Evolutionary conservation across 1,140 invertebrate genomes (phyloP), one percentile per base, ranked within the genome.

Genomic region (Lordiphosa collinella): DNA sequence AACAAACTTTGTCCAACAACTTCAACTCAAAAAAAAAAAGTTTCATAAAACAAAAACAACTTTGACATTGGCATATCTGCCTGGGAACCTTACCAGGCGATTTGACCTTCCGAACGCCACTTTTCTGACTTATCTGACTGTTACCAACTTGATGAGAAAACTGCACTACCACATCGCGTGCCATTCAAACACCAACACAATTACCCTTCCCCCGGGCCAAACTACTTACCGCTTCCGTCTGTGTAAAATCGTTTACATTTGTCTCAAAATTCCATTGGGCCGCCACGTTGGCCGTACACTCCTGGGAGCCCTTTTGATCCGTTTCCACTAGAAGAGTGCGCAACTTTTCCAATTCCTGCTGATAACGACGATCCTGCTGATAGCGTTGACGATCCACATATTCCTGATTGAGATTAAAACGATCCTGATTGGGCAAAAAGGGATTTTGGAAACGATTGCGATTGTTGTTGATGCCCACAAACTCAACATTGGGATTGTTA

Each of bases 191-290:
- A 35, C 11, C 29, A 66, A 34, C 48, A 57, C 53, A 58, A 71
- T 58, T 62, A 18, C 60, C 40, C 38, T 22, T 57, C 55, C 22
- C 6, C 47, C 25, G 7, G 25, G 25, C 25, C 25, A 29, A 29
- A 29, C 25, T 29, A 93, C 94, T 94, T 89, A 96, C 95, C 88
- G 95, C 95, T 88, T 93, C 92, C 56, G 94, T 89, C 89, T 96
- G 95, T 0, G 94, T 95, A 47, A 91, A 92, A 87, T 95, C 94
- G 85, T 95, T 96, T 4, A 96, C 94, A 86, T 96, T 94, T 0
- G 95, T 96, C 89, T 96, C 95, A 87, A 95, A 96, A 80, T 94
- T 93, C 95, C 95, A 96, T 70, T 96, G 95, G 0, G 95, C 94
- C 0, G 92, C 93, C 22, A 96, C 95, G 87, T 96, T 96, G 22